These are phyloP conservation scores for Brachyptera risi DNA, from an alignment of 2,888 invertebrate genomes.

Conservation along the genomic window DNA sequence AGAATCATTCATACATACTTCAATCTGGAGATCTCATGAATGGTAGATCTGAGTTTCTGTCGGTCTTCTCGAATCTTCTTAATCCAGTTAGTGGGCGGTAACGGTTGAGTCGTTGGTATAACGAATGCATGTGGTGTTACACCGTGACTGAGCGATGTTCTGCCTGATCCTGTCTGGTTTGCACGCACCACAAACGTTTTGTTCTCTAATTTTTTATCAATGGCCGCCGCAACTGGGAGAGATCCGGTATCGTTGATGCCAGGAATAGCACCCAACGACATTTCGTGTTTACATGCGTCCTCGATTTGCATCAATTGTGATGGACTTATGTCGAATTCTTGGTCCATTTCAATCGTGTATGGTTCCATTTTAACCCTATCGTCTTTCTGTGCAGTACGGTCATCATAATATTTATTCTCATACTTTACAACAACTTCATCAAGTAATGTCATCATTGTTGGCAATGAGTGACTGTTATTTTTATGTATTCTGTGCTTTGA, in stretches of 20 bases:
- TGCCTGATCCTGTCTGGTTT: not conserved
- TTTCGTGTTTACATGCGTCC: not conserved
- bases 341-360: slow-evolving; percentile 9
- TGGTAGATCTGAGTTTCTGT: not conserved
- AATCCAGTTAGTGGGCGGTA: not conserved
- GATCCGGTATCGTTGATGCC: not conserved
- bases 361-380: not conserved
- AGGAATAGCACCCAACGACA: not conserved
- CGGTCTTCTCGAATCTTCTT: slow-evolving; percentile 5
- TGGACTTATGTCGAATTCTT: slow-evolving; percentile 8
- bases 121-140: not conserved
- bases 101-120: not conserved
- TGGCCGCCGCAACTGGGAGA: not conserved
- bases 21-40: not conserved
- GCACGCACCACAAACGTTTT: too few species aligned
- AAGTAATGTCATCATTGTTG: too few species aligned
- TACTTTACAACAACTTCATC: too few species aligned
- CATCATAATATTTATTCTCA: too few species aligned
- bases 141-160: not conserved
- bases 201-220: not conserved
- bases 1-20: slow-evolving; percentile 1
- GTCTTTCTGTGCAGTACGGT: too few species aligned
- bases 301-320: slow-evolving; percentile 7
- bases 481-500: not conserved
- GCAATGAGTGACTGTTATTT: too few species aligned